Evolutionary conservation across 2,113 vertebrate species (phyloP).

Genomic region (Acanthochromis polyacanthus): DNA sequence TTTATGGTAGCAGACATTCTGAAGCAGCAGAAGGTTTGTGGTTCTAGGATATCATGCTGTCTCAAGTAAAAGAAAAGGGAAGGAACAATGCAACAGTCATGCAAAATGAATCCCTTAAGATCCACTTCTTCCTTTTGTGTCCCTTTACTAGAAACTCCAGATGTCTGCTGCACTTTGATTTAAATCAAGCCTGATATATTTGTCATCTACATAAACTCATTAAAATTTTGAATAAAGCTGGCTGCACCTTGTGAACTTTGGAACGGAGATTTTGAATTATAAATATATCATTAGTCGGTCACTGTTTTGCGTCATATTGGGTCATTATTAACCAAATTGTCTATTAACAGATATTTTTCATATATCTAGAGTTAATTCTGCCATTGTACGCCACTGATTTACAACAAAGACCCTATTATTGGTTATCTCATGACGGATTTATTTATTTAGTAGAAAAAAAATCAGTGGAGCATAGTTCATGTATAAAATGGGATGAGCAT

Average conservation of each 20-base stretch:
- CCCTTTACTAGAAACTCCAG: not conserved
- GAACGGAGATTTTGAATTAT: too few species aligned
- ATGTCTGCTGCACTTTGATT: too few species aligned
- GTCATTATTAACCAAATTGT: too few species aligned
- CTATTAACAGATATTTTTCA: too few species aligned
- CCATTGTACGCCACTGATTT: too few species aligned
- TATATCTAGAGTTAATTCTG: too few species aligned
- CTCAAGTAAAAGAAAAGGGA: slow-evolving; percentile 1
- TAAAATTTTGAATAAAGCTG: not conserved
- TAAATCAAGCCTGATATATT: not conserved
- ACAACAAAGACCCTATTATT: too few species aligned
- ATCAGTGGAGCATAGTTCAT: not conserved
- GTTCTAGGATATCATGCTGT: not conserved
- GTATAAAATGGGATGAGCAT: not conserved
- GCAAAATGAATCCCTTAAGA: slow-evolving; percentile 7
- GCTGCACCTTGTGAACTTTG: not conserved
- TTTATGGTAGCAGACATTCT: too few species aligned
- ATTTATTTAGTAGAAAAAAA: not conserved
- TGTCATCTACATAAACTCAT: not conserved
- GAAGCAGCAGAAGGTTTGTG: not conserved
- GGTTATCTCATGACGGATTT: not conserved
- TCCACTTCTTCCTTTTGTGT: not conserved
- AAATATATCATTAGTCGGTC: too few species aligned
- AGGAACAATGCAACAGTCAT: not conserved
- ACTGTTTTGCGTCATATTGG: too few species aligned